Base-by-base conservation (phyloP, 92 coral and sea anemone species). In the Zoanthus solanderi region DNA sequence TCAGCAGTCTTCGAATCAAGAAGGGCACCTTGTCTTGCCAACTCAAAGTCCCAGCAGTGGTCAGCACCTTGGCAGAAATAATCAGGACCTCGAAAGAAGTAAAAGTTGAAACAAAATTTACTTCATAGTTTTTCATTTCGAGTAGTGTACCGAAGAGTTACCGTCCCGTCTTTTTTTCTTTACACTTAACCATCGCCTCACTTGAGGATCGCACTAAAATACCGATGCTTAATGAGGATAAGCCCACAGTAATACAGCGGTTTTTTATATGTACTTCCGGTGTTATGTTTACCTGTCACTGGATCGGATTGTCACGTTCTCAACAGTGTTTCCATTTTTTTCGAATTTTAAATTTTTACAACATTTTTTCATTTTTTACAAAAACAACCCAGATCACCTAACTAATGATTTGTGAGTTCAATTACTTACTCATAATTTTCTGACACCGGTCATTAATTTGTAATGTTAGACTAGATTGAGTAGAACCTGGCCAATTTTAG, bases 21-120 rank as follows among this genome's bases (percentile, higher is more conserved):
- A 45, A 81, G 45, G 47, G 85, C 85, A 6, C 63, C 75, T 7
- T 81, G 85, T 81, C 74, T 37, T 23, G 57, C 47, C 53, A 67
- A 66, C 85, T 81, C 75, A 34, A 81, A 81, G 58, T 81, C 85
- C 85, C 85, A 81, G 28, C 85, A 81, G 31, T 81, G 85, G 32
- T 81, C 75, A 10, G 85, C 85, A 46, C 11, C 85, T 30, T 65
- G 85, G 47, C 85, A 81, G 74, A 65, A 28, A 53, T 79, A 79
- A 71, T 79, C 84, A 16, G 84, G 84, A 5, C 72, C 84, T 78
- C 9, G 28, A 15, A 13, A 58, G 6, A 9, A 78, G 45, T 72
- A 72, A 46, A n/a, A 18, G 47, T 6, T 1, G 7, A 63, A 63
- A 14, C 18, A 58, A 0, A 58, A 58, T 13, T 13, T 58, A 58